A percentile compares a stretch with the other conserved stretches of the same genome.
These are phyloP conservation scores for Siniperca chuatsi DNA, from an alignment of 2,113 vertebrate genomes.

Conservation along the genomic window DNA sequence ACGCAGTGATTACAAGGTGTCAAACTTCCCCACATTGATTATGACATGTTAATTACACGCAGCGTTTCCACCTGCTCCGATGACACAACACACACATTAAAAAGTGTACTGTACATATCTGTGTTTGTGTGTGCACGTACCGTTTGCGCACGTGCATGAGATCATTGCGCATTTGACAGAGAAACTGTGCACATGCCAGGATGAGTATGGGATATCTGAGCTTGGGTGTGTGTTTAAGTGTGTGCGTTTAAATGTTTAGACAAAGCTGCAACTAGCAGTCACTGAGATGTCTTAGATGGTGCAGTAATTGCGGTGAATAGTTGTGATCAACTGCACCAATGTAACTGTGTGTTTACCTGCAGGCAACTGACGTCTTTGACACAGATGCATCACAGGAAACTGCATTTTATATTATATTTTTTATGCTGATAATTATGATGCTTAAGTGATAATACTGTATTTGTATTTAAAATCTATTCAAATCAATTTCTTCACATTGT, in stretches of 20 bases:
- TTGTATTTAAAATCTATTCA: too few species aligned
- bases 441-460: too few species aligned
- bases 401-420: neutral
- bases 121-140: neutral
- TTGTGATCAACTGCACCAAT: neutral
- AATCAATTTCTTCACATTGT: neutral
- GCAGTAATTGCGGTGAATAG: neutral
- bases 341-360: constrained; percentile 41
- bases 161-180: neutral
- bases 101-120: constrained; percentile 12
- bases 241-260: constrained; percentile 2
- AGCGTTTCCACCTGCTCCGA: constrained; percentile 95
- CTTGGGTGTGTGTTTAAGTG: neutral
- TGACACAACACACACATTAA: constrained; percentile 80
- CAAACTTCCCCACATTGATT: constrained; percentile 96
- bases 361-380: neutral
- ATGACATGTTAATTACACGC: constrained; percentile 99
- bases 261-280: neutral
- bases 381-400: neutral
- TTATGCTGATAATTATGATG: neutral
- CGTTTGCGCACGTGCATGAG: neutral
- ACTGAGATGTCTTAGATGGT: neutral
- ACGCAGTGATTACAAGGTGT: constrained; percentile 93
- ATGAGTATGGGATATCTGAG: constrained; percentile 20
- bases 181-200: neutral